Conservation (phyloP, 2,113 vertebrate species). For the Coregonus clupeaformis region DNA sequence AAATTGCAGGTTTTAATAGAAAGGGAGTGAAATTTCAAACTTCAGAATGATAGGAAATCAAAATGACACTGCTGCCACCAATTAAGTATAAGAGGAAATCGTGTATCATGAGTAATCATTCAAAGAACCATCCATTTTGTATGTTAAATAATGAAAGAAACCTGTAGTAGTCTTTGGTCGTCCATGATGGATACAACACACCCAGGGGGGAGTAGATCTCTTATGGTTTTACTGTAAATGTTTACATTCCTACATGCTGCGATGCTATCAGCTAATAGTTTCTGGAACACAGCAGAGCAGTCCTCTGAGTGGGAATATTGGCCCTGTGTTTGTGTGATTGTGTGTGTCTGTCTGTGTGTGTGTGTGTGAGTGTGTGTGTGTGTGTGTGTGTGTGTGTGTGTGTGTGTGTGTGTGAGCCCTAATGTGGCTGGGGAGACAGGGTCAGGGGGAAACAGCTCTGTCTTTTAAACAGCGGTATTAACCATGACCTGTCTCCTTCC, state of each 20-base stretch:
- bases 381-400: no score
- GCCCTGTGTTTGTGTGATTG: conserved; percentile 5
- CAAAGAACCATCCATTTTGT: no score
- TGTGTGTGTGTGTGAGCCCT: not conserved
- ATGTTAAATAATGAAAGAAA: no score
- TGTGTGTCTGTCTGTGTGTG: not conserved
- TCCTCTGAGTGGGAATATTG: conserved; percentile 68
- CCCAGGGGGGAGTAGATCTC: conserved; percentile 58
- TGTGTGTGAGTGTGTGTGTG: not conserved
- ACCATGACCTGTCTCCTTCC: conserved; percentile 65
- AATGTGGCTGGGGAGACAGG: conserved; percentile 46
- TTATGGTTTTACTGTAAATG: conserved; percentile 78
- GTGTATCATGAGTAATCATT: no score
- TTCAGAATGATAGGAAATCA: no score
- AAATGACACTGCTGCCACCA: not conserved
- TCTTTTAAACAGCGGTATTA: conserved; percentile 74
- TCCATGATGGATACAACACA: conserved; percentile 66
- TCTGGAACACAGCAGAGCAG: conserved; percentile 65
- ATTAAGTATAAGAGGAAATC: not conserved
- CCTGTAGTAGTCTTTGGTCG: conserved; percentile 1
- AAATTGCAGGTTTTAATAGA: no score
- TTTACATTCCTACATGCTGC: conserved; percentile 75
- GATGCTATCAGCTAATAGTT: conserved; percentile 80
- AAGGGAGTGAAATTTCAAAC: no score
- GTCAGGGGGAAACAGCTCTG: conserved; percentile 63